Evolutionary conservation across 2,113 vertebrate species (phyloP).

Genomic region (Haemorhous mexicanus): DNA sequence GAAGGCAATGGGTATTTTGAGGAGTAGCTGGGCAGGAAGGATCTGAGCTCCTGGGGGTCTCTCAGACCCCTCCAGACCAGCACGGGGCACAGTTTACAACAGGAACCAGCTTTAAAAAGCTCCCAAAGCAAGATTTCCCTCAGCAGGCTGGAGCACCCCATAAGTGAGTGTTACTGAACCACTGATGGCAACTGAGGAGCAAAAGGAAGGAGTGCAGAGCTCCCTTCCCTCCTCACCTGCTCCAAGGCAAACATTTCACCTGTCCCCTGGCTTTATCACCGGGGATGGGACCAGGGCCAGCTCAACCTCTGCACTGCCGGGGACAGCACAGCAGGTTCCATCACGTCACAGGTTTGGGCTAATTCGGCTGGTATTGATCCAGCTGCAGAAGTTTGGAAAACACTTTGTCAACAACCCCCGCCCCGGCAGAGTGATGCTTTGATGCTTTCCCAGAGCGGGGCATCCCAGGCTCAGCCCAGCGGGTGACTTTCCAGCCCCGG

Average conservation of each 20-base stretch:
- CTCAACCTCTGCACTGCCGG: neutral
- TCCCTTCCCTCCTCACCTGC: neutral
- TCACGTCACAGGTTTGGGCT: neutral
- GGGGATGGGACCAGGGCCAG: neutral
- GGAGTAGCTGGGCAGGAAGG: neutral
- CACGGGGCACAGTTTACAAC: neutral
- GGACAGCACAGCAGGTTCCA: neutral
- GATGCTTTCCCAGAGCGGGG: neutral
- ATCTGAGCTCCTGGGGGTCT: neutral
- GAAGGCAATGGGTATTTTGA: neutral
- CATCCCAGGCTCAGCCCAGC: neutral
- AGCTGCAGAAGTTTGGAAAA: slow-evolving; percentile 45
- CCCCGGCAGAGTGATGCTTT: neutral
- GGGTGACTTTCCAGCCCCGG: neutral
- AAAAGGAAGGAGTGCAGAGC: neutral
- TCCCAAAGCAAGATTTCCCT: neutral
- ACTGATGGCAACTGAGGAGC: neutral
- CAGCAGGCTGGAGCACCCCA: neutral
- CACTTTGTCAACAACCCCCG: neutral
- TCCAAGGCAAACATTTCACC: neutral
- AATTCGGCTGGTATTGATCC: neutral
- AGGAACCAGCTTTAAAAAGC: neutral
- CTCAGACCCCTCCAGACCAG: neutral
- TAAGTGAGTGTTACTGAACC: neutral
- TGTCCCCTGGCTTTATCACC: neutral